phyloP scores from a whole-genome alignment of 2,797 vertebrate species.

The Gambelia wislizenii region DNA sequence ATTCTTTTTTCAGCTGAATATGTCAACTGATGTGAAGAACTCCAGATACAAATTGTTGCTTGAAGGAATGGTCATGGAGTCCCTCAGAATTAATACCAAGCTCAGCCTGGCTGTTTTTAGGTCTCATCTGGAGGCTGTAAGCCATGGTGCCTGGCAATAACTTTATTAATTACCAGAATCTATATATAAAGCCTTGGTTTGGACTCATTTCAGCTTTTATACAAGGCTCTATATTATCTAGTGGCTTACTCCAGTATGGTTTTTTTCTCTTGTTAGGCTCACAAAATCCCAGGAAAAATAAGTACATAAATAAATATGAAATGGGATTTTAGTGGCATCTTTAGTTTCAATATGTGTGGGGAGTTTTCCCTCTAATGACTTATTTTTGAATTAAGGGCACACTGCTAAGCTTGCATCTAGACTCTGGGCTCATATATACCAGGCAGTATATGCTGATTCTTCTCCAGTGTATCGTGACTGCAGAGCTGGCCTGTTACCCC shows the following conservation, averaged over 20 bases:
- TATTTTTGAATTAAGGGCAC: too few relatives aligned
- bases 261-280: not conserved
- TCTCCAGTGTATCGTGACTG: too few relatives aligned
- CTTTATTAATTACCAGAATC: not conserved
- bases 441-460: too few relatives aligned
- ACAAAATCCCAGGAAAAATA: not conserved
- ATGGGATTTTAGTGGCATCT: too few relatives aligned
- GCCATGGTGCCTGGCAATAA: too few relatives aligned
- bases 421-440: too few relatives aligned
- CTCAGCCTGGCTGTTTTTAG: not conserved
- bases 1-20: not conserved
- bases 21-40: not conserved
- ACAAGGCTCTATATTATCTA: not conserved
- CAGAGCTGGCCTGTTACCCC: too few relatives aligned
- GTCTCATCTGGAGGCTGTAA: not conserved
- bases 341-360: too few relatives aligned
- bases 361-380: too few relatives aligned
- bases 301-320: not conserved
- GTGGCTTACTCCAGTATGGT: not conserved
- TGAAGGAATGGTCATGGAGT: not conserved
- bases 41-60: not conserved
- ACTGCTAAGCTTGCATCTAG: too few relatives aligned
- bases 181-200: not conserved
- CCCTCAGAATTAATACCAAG: not conserved
- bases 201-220: not conserved